phyloP scores from a whole-genome alignment of 2,888 invertebrate genomes.

The Idaea biselata region DNA sequence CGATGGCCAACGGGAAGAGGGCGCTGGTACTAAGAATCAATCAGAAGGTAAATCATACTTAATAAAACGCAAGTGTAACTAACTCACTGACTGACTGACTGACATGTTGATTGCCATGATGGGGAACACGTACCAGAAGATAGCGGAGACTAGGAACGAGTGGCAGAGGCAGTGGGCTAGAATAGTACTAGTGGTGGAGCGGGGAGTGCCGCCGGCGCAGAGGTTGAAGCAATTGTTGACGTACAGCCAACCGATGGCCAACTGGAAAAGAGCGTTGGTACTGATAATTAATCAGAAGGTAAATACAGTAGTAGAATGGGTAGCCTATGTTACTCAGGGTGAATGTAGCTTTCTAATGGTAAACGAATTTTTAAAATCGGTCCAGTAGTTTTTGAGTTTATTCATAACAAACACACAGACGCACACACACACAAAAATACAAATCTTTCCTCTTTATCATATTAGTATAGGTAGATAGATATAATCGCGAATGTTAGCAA shows the following conservation, averaged over 20 bases:
- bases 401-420: too few relatives aligned
- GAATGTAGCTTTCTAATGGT: too few relatives aligned
- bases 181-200: slow-evolving; percentile 97
- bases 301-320: slow-evolving; percentile 35
- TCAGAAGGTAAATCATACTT: too few relatives aligned
- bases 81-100: too few relatives aligned
- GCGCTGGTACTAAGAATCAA: slow-evolving; percentile 93
- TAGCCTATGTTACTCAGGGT: too few relatives aligned
- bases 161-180: slow-evolving; percentile 99
- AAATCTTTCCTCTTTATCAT: too few relatives aligned
- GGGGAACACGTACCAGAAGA: slow-evolving; percentile 99
- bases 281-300: slow-evolving; percentile 94
- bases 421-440: too few relatives aligned
- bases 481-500: too few relatives aligned
- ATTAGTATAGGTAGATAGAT: background rate
- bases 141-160: slow-evolving; percentile 97
- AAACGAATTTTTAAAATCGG: too few relatives aligned
- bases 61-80: too few relatives aligned
- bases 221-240: slow-evolving; percentile 91
- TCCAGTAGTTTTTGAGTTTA: too few relatives aligned
- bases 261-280: slow-evolving; percentile 91
- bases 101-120: slow-evolving; percentile 99
- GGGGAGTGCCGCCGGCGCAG: slow-evolving; percentile 96
- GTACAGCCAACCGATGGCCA: slow-evolving; percentile 97
- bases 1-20: slow-evolving; percentile 92